These are phyloP conservation scores for Zaprionus capensis DNA, from an alignment of 1,140 invertebrate genomes.

Conservation along the genomic window DNA sequence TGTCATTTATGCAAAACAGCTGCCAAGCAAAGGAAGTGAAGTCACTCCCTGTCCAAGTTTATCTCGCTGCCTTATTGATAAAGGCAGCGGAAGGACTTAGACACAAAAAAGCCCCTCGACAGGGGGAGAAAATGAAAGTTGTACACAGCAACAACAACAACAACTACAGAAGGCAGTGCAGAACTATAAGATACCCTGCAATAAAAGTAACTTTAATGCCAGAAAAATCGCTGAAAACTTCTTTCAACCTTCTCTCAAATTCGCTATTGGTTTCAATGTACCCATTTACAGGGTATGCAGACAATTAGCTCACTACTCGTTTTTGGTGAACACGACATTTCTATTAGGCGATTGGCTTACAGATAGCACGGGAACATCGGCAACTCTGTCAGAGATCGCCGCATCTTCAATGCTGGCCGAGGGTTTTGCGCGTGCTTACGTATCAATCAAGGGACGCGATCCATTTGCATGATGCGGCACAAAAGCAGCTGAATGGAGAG, in stretches of 20 bases:
- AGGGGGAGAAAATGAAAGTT: conserved; percentile 60
- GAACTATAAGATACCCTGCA: not conserved
- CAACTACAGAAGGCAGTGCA: not conserved
- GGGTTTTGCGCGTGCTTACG: conserved; percentile 78
- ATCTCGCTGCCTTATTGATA: conserved; percentile 75
- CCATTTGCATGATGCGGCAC: conserved; percentile 77
- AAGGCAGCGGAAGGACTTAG: conserved; percentile 77
- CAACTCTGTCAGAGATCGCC: conserved; percentile 40
- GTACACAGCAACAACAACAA: not conserved
- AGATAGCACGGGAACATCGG: not conserved
- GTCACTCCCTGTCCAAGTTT: conserved; percentile 59
- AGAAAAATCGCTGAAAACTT: not conserved
- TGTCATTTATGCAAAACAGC: conserved; percentile 79
- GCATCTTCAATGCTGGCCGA: conserved; percentile 45
- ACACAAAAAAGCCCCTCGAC: conserved; percentile 63
- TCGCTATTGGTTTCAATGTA: not conserved
- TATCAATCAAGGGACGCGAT: conserved; percentile 75
- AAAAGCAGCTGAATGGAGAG: conserved; percentile 62
- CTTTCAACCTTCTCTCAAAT: not conserved
- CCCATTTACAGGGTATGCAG: conserved; percentile 13
- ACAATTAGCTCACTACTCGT: conserved; percentile 20
- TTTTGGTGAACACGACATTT: conserved; percentile 45
- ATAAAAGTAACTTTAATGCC: not conserved
- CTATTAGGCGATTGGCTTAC: conserved; percentile 58
- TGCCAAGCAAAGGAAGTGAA: conserved; percentile 72